Evolutionary conservation across 2,797 vertebrate species (phyloP).

Genomic region (Tympanoctomys barrerae): DNA sequence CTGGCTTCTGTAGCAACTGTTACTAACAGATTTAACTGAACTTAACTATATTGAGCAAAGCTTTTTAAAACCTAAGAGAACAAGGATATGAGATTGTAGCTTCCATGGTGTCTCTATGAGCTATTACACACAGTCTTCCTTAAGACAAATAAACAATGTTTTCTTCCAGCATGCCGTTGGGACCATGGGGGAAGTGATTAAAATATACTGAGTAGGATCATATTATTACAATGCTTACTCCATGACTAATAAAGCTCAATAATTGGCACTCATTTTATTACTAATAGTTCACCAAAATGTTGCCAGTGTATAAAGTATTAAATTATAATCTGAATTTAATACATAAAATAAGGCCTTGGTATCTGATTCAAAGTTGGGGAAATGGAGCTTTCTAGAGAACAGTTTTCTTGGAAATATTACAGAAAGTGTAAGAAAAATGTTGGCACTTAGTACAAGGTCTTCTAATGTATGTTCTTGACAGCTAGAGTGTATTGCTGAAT

Average conservation of each 20-base stretch:
- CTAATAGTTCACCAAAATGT: background rate
- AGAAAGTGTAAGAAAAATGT: background rate
- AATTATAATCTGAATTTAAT: background rate
- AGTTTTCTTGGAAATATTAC: background rate
- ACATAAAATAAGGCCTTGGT: background rate
- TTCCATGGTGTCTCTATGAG: background rate
- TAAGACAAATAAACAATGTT: conserved; percentile 22
- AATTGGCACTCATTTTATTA: background rate
- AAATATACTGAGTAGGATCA: background rate
- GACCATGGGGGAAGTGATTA: background rate
- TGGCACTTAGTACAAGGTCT: background rate
- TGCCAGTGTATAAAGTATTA: background rate
- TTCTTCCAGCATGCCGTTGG: background rate
- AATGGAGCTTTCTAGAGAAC: background rate
- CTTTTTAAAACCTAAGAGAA: background rate
- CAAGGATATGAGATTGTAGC: background rate
- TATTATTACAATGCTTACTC: background rate
- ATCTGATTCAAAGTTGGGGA: conserved; percentile 11
- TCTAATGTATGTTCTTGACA: conserved; percentile 55
- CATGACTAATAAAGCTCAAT: background rate
- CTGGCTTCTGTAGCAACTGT: background rate
- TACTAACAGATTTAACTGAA: background rate
- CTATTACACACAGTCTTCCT: background rate
- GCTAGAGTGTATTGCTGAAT: background rate
- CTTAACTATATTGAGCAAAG: background rate